Conservation (phyloP, 1,140 invertebrate genomes). For the Sinella curviseta region DNA sequence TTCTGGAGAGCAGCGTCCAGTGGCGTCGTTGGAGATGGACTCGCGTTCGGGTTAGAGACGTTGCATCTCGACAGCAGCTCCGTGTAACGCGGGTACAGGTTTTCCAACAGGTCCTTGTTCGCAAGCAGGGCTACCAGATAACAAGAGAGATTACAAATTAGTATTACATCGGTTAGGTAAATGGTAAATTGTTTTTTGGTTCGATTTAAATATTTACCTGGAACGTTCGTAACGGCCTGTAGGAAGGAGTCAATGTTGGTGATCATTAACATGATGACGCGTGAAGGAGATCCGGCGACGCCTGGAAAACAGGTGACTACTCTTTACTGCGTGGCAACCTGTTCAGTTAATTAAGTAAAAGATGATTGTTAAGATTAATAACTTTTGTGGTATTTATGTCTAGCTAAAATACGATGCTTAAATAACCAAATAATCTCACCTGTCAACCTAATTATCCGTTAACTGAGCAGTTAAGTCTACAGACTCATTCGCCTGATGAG, state of each 20-base stretch:
- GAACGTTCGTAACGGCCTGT: background rate
- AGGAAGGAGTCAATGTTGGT: background rate
- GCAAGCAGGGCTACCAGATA: background rate
- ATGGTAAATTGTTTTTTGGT: background rate
- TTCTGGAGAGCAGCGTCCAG: background rate
- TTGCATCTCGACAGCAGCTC: background rate
- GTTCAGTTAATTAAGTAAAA: no score
- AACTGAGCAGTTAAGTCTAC: no score
- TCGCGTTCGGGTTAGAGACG: background rate
- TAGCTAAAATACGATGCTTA: no score
- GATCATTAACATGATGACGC: slow-evolving; percentile 1
- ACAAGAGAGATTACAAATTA: background rate
- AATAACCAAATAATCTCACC: no score
- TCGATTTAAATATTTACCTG: background rate
- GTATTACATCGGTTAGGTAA: background rate
- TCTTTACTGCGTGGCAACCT: no score
- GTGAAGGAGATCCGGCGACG: no score
- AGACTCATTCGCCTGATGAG: no score
- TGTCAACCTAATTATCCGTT: no score
- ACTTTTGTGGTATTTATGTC: no score
- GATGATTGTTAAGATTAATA: no score
- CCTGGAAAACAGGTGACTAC: no score
- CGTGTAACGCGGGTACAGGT: slow-evolving; percentile 1
- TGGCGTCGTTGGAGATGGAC: background rate
- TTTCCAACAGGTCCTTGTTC: slow-evolving; percentile 1